Evolutionary conservation across 2,113 vertebrate species (phyloP).

Genomic region (Gavia stellata): DNA sequence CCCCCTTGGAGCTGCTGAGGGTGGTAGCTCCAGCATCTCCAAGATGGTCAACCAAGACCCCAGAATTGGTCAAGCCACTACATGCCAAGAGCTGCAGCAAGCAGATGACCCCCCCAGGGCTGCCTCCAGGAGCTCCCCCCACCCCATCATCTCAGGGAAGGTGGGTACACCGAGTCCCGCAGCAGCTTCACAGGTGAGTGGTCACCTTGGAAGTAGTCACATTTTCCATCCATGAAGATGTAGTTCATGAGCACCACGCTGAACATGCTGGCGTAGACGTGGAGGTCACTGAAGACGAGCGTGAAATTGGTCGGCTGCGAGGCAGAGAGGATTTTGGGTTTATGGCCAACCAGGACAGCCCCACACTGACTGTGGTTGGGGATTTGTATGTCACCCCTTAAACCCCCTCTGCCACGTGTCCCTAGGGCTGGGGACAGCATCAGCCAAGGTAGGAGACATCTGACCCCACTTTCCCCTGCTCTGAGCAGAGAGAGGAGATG

Average conservation of each 20-base stretch:
- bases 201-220: conserved; percentile 87
- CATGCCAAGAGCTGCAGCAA: not conserved
- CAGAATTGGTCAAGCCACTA: not conserved
- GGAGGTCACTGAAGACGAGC: conserved; percentile 80
- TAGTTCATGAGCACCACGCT: conserved; percentile 84
- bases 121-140: not conserved
- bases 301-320: conserved; percentile 77
- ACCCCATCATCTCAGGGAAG: not conserved
- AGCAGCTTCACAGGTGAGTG: fast-evolving
- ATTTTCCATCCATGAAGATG: conserved; percentile 88
- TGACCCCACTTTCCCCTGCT: not conserved
- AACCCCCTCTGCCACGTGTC: fast-evolving
- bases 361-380: fast-evolving
- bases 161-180: fast-evolving
- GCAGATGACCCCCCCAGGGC: not conserved
- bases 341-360: not conserved
- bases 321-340: not conserved
- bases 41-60: not conserved
- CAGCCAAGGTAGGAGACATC: not conserved
- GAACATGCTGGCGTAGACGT: conserved; percentile 85
- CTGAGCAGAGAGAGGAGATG: not conserved
- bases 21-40: not conserved
- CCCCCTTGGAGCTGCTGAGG: not conserved
- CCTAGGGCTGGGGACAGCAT: not conserved
- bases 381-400: not conserved